phyloP scores from a whole-genome alignment of 2,888 invertebrate species.

The Anthoptus insignis region DNA sequence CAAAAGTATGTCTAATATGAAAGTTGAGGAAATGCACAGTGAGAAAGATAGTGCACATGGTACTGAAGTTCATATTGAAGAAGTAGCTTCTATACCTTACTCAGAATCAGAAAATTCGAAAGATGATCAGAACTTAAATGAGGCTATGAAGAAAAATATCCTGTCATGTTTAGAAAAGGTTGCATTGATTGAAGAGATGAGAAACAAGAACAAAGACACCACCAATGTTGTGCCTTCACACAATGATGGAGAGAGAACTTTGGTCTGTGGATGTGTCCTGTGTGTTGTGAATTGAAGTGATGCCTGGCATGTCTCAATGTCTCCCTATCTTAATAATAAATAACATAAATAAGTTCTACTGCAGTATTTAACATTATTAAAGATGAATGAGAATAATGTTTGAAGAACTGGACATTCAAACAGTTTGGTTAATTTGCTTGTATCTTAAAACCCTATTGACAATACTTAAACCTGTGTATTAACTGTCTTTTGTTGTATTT shows the following conservation, averaged over 20 bases:
- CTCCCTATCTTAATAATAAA: constrained; percentile 16
- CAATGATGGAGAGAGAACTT: constrained; percentile 68
- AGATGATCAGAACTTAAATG: constrained; percentile 70
- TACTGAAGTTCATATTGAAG: constrained; percentile 56
- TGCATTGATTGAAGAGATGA: constrained; percentile 77
- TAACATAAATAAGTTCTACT: constrained; percentile 27
- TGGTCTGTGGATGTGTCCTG: constrained; percentile 69
- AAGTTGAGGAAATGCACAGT: constrained; percentile 56
- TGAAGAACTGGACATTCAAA: constrained; percentile 11
- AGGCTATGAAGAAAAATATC: constrained; percentile 75
- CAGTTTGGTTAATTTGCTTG: constrained; percentile 19
- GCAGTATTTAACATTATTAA: too few species aligned
- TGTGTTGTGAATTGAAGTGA: constrained; percentile 38
- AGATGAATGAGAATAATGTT: too few species aligned
- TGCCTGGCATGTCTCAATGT: constrained; percentile 28
- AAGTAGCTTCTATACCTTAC: constrained; percentile 57
- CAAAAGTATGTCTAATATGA: constrained; percentile 66
- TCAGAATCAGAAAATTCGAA: constrained; percentile 56
- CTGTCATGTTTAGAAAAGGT: constrained; percentile 80
- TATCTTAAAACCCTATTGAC: constrained; percentile 24
- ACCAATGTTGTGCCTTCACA: constrained; percentile 49
- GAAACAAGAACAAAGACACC: constrained; percentile 65
- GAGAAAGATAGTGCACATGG: constrained; percentile 45
- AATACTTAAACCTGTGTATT: constrained; percentile 18
- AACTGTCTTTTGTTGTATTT: constrained; percentile 11